Base-by-base conservation (phyloP, 1,140 invertebrate genomes). In the Drosophila sproati region DNA sequence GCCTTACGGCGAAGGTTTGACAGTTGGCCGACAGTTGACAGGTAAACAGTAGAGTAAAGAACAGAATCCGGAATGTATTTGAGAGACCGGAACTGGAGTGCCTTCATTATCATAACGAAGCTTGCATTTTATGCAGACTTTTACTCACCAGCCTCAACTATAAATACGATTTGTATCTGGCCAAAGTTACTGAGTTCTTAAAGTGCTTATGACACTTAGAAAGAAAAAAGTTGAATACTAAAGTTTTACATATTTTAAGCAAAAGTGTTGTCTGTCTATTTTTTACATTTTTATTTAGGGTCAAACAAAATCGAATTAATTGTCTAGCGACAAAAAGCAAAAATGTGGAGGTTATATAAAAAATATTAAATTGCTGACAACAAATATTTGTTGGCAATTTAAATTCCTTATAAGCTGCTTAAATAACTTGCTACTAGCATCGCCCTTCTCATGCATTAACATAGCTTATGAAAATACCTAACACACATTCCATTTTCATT, bases 341-440 rank as follows among this genome's bases (percentile, higher is more conserved):
- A 20, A 20, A 20, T 20, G 1, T 20, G 20, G 20, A 20, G 20
- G 20, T 20, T 20, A 20, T 20, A 20, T 20, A 20, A 20, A 20
- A 20, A 0, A 1, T 20, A 20, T 20, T 20, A 20, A 20, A 20
- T 73, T 61, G 62, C 62, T 63, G 34, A 55, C 60, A 60, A 69
- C 52, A 61, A 80, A 85, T 85, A 80, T 87, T 88, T 79, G 62
- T 52, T 68, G 61, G 66, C 70, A 73, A 78, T 73, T 85, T 74
- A 80, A 85, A 85, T 68, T 76, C 55, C 68, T 75, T 72, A 48
- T 64, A 88, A 80, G 73, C 69, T 56, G 78, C 80, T 83, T 63
- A 50, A 66, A 59, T 51, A 61, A 62, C 64, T 48, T 29, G 37
- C 39, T 43, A 12, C 29, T 45, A 54, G 12, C 47, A 34, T 8